Evolutionary conservation across 2,797 vertebrate genomes (phyloP).

Genomic region (Potorous gilbertii): DNA sequence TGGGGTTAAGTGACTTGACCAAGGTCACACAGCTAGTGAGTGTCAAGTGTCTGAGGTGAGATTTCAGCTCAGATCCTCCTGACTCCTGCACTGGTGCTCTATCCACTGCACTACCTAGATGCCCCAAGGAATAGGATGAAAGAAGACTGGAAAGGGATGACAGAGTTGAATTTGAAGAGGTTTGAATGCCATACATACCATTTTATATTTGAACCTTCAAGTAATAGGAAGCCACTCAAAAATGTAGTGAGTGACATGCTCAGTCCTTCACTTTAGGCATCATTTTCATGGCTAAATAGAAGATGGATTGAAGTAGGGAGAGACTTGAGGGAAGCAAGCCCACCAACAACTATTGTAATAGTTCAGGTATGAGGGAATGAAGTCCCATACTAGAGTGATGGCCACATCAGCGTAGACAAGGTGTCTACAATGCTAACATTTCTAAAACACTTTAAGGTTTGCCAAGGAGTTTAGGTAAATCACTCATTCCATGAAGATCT

Average conservation of each 20-base stretch:
- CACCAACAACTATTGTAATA: neutral
- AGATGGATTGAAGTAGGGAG: neutral
- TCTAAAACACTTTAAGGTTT: neutral
- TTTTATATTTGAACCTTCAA: neutral
- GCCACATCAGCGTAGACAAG: neutral
- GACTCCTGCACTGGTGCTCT: too few species aligned
- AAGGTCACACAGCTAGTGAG: too few species aligned
- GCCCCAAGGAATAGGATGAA: neutral
- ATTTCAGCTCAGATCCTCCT: too few species aligned
- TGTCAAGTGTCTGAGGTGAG: too few species aligned
- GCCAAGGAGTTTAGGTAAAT: neutral
- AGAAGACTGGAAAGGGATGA: neutral
- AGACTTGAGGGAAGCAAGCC: neutral
- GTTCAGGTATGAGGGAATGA: neutral
- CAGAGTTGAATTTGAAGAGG: neutral
- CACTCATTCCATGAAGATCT: neutral
- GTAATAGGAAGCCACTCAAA: neutral
- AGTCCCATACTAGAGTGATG: neutral
- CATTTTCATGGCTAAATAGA: neutral
- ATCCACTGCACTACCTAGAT: too few species aligned
- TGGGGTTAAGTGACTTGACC: too few species aligned
- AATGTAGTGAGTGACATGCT: neutral
- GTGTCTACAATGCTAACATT: neutral
- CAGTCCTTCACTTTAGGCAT: neutral
- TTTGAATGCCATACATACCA: neutral